Base-by-base conservation (phyloP, 2,797 vertebrate species). In the Phylloscopus collybita region DNA sequence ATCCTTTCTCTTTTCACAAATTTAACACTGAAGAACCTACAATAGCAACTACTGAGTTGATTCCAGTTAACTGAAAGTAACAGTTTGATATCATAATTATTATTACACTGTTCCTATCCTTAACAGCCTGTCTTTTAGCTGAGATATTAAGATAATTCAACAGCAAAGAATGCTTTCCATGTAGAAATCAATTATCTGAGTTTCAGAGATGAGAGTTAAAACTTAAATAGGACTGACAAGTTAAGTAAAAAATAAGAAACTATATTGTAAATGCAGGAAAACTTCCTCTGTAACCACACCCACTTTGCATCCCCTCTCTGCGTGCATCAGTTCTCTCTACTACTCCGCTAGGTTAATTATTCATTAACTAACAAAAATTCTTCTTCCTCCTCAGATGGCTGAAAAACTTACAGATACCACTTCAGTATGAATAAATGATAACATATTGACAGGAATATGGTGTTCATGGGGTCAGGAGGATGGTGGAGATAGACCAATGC, bases 341-440 rank as follows among this genome's bases (percentile, higher is more conserved):
- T 61, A 53, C 32, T 75, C 17, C 0, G 60, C n/a, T n/a, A 30
- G 51, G 3, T 74, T 83, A 94, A 95, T 79, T 81, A 88, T 88
- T 93, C 56, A 86, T 86, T 51, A 75, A 44, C 32, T 20, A 54
- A 60, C 70, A 71, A 78, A 92, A 51, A 59, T 25, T 30, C 34
- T 49, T 88, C 72, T 79, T 88, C 51, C 61, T 81, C n/a, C 59
- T 79, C 65, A 56, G 50, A 56, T 56, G 84, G 47, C 34, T 75
- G 10, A 65, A 92, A 67, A 92, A 67, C n/a, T 75, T 81, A 40
- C 0, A 74, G 38, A 64, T 80, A 80, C 4, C n/a, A 51, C 60
- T 78, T 67, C 67, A 76, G 49, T 51, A 91, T 67, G 30, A 96
- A 83, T 91, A 94, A 92, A 54, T 89, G 47, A 92, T 70, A 79